Conservation (phyloP, 2,113 vertebrate species). For the Prolemur simus region DNA sequence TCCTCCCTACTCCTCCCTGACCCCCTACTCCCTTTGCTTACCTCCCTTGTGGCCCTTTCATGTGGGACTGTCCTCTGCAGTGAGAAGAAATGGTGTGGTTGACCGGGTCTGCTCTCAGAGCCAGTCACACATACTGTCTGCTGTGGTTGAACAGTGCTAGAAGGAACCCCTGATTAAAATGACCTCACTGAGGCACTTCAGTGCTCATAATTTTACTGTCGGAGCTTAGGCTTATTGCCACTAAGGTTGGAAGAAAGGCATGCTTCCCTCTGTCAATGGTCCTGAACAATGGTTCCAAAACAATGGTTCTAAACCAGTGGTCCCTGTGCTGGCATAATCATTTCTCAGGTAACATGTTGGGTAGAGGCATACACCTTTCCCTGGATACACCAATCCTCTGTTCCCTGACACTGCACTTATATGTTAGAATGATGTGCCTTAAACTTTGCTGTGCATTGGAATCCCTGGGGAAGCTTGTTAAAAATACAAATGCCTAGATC, state of each 20-base stretch:
- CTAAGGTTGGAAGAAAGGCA: background rate
- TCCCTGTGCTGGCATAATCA: background rate
- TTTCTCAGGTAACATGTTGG: slow-evolving; percentile 29
- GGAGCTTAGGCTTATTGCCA: background rate
- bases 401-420: background rate
- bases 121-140: background rate
- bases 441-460: slow-evolving; percentile 43
- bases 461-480: slow-evolving; percentile 56
- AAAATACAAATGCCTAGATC: slow-evolving; percentile 56
- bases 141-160: background rate
- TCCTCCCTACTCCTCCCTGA: background rate
- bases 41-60: slow-evolving; percentile 1
- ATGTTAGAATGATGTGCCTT: slow-evolving; percentile 49
- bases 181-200: background rate
- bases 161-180: slow-evolving; percentile 1
- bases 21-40: background rate
- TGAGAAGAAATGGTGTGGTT: background rate
- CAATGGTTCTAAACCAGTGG: slow-evolving; percentile 7
- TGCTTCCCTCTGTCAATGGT: background rate
- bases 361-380: background rate
- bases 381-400: background rate
- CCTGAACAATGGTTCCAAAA: background rate
- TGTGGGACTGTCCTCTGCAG: background rate
- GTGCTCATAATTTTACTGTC: slow-evolving; percentile 2
- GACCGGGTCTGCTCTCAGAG: background rate